Evolutionary conservation across 2,113 vertebrate species (phyloP), one percentile per base, ranked within the genome.

Genomic region (Neopipo cinnamomea): DNA sequence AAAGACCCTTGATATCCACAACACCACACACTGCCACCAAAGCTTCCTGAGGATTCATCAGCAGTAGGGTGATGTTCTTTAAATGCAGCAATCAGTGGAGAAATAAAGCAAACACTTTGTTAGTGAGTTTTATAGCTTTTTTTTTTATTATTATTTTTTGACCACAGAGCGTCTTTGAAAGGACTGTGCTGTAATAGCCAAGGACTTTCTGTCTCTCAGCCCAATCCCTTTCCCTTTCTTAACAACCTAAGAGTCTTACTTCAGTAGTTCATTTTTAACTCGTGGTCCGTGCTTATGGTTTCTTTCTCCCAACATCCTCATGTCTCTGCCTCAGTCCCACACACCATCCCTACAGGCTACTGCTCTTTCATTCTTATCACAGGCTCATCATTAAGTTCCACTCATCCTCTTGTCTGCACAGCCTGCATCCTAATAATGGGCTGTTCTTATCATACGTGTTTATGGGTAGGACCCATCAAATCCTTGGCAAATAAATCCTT

Each of bases 1-100:
- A 65, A 67, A 77, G 59, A 84, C 44, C 31, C 20, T 50, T 77
- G 37, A 22, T 80, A 61, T 20, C 37, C 33, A 55, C 42, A 66
- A 3, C 0, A 2, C 37, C 2, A 0, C 20, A 16, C 4, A 6
- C 37, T 67, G 41, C 59, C 39, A 10, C 55, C 14, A 50, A 9
- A 22, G 7, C 46, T 85, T 88, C 37, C n/a, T 80, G 33, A 33
- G 39, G 33, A 71, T 77, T 88, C 67, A 73, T 13, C 12, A 49
- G 39, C 75, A 33, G n/a, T 30, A 58, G 21, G 30, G 2, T 58
- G 58, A 31, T 68, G 47, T 80, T 83, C 79, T 85, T 83, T 62
- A 91, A 87, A 66, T 52, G 24, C 23, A 82, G 15, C 41, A 81
- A 0, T 71, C 0, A 0, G 24, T 84, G 44, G 52, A 81, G 63